Conservation (phyloP, 2,888 invertebrate genomes). For the Ormyrus thymus region DNA sequence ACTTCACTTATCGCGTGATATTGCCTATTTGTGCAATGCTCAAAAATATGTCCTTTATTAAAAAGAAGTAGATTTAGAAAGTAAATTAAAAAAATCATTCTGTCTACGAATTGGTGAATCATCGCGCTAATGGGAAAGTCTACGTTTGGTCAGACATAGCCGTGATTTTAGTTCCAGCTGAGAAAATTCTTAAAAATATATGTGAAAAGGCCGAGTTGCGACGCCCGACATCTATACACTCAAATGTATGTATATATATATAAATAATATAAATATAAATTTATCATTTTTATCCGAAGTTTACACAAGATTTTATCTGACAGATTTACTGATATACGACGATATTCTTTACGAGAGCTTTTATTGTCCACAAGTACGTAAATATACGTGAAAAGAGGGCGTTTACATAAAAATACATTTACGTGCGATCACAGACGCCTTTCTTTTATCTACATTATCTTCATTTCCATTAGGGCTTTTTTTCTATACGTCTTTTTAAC, state of each 20-base stretch:
- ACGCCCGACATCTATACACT: not conserved
- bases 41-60: too few relatives aligned
- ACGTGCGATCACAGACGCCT: conserved; percentile 25
- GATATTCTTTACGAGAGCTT: conserved; percentile 61
- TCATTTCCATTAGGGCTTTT: too few relatives aligned
- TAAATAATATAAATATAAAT: conserved; percentile 37
- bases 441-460: not conserved
- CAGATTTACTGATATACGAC: conserved; percentile 58
- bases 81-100: too few relatives aligned
- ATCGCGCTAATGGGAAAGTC: too few relatives aligned
- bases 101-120: too few relatives aligned
- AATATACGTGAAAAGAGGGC: not conserved
- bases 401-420: conserved; percentile 1
- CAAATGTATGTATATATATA: conserved; percentile 27
- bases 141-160: too few relatives aligned
- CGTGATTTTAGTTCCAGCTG: too few relatives aligned
- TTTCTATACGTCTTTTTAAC: too few relatives aligned
- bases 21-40: too few relatives aligned
- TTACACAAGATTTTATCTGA: conserved; percentile 65
- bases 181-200: too few relatives aligned
- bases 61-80: too few relatives aligned
- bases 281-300: conserved; percentile 56
- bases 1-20: too few relatives aligned
- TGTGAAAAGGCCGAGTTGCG: conserved; percentile 12
- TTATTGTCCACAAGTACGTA: conserved; percentile 54